These are phyloP conservation scores for Ophioninae sp. DNA, from an alignment of 2,888 invertebrate genomes.

Conservation along the genomic window DNA sequence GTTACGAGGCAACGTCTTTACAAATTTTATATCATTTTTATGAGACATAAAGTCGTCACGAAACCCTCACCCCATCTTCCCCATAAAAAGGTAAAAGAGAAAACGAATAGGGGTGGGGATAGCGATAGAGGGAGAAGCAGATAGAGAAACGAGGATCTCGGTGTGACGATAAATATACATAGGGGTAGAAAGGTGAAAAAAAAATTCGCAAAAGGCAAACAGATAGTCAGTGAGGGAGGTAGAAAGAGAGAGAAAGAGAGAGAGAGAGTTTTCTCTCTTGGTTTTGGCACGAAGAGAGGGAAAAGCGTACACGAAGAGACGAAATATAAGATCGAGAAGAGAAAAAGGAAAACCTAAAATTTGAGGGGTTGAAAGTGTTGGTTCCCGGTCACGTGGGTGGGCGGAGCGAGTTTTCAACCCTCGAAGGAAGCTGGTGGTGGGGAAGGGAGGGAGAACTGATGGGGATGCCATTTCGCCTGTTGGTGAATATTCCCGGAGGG, in stretches of 20 bases:
- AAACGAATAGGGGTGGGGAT: slow-evolving; percentile 19
- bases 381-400: slow-evolving; percentile 75
- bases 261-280: slow-evolving; percentile 14
- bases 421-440: slow-evolving; percentile 56
- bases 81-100: slow-evolving; percentile 59
- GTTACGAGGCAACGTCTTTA: slow-evolving; percentile 79
- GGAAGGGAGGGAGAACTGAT: slow-evolving; percentile 54
- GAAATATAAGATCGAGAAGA: slow-evolving; percentile 62
- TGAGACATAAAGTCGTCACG: slow-evolving; percentile 80
- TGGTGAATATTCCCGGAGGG: slow-evolving; percentile 41
- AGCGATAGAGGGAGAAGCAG: slow-evolving; percentile 8
- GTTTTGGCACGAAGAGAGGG: slow-evolving; percentile 26
- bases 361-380: slow-evolving; percentile 59
- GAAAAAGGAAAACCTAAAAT: slow-evolving; percentile 52
- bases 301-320: slow-evolving; percentile 17
- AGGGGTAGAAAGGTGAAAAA: slow-evolving; percentile 28
- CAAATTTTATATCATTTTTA: slow-evolving; percentile 81
- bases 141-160: slow-evolving; percentile 46
- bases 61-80: slow-evolving; percentile 73
- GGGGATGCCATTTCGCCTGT: slow-evolving; percentile 59
- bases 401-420: slow-evolving; percentile 74
- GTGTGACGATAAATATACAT: slow-evolving; percentile 45
- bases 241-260: slow-evolving; percentile 7
- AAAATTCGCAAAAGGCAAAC: slow-evolving; percentile 13
- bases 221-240: slow-evolving; percentile 19